A percentile compares a stretch with the other conserved stretches of the same genome.
These are phyloP conservation scores for Megalops cyprinoides DNA, from an alignment of 2,797 vertebrate species.

Conservation along the genomic window DNA sequence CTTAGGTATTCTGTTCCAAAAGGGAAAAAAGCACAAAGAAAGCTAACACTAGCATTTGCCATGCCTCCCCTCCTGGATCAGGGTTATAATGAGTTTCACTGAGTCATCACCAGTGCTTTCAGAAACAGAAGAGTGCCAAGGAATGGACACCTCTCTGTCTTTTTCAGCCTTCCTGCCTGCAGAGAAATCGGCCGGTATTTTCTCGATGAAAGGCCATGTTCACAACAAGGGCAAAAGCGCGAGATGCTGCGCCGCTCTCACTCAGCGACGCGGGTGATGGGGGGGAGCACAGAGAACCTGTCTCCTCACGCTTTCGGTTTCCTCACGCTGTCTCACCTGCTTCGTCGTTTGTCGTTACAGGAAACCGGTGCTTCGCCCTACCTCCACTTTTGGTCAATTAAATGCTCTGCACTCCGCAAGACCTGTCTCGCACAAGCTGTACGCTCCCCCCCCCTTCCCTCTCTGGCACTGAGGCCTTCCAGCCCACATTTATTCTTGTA, in stretches of 20 bases:
- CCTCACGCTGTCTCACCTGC: neutral
- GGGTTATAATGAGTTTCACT: constrained; percentile 37
- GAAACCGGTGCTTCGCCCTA: neutral
- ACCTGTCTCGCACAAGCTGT: neutral
- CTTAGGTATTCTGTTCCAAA: neutral
- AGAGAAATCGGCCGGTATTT: too few species aligned
- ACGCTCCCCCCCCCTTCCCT: neutral
- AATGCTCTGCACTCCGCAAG: constrained; percentile 30
- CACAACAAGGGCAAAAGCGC: too few species aligned
- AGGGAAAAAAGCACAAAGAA: neutral
- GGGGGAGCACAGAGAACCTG: neutral
- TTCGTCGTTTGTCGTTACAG: neutral
- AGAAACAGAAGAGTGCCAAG: constrained; percentile 18
- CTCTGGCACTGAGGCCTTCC: neutral
- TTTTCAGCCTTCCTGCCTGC: neutral
- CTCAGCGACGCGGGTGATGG: neutral
- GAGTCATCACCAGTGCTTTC: constrained; percentile 39
- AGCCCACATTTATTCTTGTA: neutral
- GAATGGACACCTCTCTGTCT: constrained; percentile 33
- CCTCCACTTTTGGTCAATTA: constrained; percentile 24
- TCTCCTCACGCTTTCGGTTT: neutral
- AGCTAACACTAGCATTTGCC: constrained; percentile 12
- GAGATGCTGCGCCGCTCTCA: neutral
- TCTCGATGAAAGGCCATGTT: too few species aligned
- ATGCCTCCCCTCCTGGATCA: constrained; percentile 25